Evolutionary conservation across 2,113 vertebrate species (phyloP).

Genomic region (Saccopteryx bilineata): DNA sequence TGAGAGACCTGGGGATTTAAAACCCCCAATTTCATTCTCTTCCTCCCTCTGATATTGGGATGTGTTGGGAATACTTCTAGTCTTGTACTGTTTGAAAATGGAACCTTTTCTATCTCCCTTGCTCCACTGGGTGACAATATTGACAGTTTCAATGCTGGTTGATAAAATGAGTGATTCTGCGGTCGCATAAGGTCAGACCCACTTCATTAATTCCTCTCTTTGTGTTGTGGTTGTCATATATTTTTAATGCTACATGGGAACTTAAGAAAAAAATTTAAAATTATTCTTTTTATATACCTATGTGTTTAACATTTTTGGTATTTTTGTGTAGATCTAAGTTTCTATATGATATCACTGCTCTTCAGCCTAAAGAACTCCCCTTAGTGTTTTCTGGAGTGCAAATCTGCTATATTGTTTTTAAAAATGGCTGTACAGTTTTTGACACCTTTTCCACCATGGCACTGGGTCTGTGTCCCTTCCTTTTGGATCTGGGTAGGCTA

Average conservation of each 20-base stretch:
- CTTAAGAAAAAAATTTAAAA: not conserved
- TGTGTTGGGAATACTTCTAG: not conserved
- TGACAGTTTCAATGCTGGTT: not conserved
- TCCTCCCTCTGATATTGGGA: not conserved
- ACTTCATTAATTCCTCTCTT: not conserved
- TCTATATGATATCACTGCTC: not conserved
- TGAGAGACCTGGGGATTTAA: not conserved
- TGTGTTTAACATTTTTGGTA: not conserved
- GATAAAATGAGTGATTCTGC: conserved; percentile 27
- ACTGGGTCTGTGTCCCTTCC: not conserved
- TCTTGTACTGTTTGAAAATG: not conserved
- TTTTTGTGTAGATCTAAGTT: not conserved
- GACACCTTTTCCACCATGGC: not conserved
- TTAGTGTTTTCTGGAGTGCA: not conserved
- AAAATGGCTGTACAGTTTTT: not conserved
- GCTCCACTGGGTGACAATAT: not conserved
- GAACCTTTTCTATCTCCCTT: not conserved
- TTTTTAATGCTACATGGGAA: not conserved
- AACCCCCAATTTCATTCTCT: not conserved
- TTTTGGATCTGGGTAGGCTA: not conserved
- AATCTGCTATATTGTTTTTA: not conserved
- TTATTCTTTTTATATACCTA: not conserved
- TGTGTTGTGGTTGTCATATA: not conserved
- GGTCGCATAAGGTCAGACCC: not conserved
- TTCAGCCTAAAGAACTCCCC: not conserved